Evolutionary conservation across 2,888 invertebrate species (phyloP), one percentile per base, ranked within the genome.

Genomic region (Dynastes tityus): DNA sequence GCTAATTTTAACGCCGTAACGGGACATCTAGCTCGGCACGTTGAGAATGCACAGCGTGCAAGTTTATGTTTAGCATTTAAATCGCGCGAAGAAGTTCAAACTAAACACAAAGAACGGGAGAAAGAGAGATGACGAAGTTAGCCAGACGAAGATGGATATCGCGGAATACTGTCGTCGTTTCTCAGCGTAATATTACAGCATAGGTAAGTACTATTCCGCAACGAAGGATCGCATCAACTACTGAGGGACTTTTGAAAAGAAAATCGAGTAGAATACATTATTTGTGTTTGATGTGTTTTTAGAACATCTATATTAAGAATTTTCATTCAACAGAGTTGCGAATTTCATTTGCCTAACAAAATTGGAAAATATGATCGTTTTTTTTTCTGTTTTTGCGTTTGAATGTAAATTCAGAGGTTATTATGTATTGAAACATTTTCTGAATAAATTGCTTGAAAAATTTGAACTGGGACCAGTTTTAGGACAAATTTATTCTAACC

Each of bases 1-100:
- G 77, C 77, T 77, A 77, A 76, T 78, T 78, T 78, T 76, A 76
- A 76, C 78, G 40, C 68, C 40, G 49, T 76, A 78, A 68, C 78
- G 76, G 70, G 75, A 78, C 70, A 51, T 78, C 78, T 63, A 76
- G 76, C 74, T 75, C 70, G 76, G 75, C 76, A 78, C 63, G 76
- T 75, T 64, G 76, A 76, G 78, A 76, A 76, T 78, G 78, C 55
- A 68, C 75, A 40, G 13, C 73, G 77, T 77, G 77, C 77, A 77
- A 77, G 71, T 77, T 77, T 77, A 77, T 49, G 77, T 77, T 64
- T 61, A 71, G 77, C 77, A 77, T 77, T 77, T 73, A 77, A 77
- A 77, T 71, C 71, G 71, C 49, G 8, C 16, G 73, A 61, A 49
- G 73, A 53, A 55, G 37, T 73, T 40, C 40, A 16, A 45, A 70